phyloP scores from a whole-genome alignment of 2,797 vertebrate genomes.

The Onychomys torridus region DNA sequence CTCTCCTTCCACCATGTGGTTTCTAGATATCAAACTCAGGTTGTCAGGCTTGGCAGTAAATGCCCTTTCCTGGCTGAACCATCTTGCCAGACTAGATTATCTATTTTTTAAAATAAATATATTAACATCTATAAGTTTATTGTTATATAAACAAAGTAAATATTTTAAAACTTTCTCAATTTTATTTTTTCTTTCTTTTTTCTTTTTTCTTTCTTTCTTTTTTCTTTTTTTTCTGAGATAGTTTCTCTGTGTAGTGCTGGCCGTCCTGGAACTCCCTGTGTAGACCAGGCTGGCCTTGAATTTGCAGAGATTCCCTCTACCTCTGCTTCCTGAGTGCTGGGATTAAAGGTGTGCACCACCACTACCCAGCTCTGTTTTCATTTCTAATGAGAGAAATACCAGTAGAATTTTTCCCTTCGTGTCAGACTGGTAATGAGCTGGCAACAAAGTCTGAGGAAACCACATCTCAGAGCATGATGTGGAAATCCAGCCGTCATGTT shows the following conservation, averaged over 20 bases:
- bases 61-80: neutral
- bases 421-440: neutral
- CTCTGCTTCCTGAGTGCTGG: neutral
- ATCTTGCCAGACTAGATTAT: neutral
- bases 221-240: neutral
- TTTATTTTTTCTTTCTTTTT: neutral
- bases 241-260: neutral
- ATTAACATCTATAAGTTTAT: neutral
- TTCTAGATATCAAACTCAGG: neutral
- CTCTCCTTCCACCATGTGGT: neutral
- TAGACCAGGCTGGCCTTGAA: neutral
- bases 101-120: neutral
- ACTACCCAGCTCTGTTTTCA: neutral
- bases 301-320: neutral
- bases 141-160: neutral
- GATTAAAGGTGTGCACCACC: neutral
- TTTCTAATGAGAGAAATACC: slow-evolving; percentile 12
- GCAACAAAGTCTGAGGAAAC: neutral
- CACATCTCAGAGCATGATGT: neutral
- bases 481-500: neutral
- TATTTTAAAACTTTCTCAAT: neutral
- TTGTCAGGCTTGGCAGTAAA: neutral
- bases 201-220: neutral
- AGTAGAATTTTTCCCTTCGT: neutral
- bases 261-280: neutral